These are phyloP conservation scores for Peromyscus maniculatus DNA, from an alignment of 2,113 vertebrate genomes.

Conservation along the genomic window DNA sequence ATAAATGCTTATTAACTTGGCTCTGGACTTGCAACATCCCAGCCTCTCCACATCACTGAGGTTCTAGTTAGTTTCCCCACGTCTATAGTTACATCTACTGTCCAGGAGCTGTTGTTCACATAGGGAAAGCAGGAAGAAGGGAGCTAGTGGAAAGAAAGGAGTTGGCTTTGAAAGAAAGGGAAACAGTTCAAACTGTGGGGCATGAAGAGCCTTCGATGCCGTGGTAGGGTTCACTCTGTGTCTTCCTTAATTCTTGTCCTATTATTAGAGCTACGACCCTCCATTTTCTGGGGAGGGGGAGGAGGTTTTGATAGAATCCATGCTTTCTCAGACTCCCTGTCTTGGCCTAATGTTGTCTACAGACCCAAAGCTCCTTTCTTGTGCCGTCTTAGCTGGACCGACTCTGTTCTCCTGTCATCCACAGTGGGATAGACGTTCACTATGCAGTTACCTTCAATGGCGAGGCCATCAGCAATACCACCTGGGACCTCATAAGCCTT, in stretches of 20 bases:
- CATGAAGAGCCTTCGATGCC: background rate
- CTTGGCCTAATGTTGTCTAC: background rate
- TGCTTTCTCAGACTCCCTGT: background rate
- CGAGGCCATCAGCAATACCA: constrained; percentile 91
- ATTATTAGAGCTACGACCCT: background rate
- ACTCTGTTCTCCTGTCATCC: constrained; percentile 66
- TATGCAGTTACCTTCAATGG: constrained; percentile 93
- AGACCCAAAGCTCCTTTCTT: background rate
- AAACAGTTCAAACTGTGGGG: background rate
- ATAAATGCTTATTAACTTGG: background rate
- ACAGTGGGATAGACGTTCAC: constrained; percentile 89
- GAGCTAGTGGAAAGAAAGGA: background rate
- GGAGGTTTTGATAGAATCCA: background rate
- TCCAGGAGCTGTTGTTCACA: background rate
- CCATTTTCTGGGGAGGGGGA: background rate
- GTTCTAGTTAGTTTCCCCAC: no score
- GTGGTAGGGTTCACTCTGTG: background rate
- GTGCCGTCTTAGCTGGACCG: constrained; percentile 42
- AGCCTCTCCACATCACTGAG: no score
- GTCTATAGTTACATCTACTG: no score
- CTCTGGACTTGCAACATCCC: background rate
- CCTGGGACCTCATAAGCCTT: constrained; percentile 93
- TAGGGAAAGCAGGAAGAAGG: background rate
- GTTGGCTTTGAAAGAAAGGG: background rate
- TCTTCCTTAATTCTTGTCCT: background rate